Evolutionary conservation across 2,113 vertebrate genomes (phyloP).

Genomic region (Cranoglanis bouderius): DNA sequence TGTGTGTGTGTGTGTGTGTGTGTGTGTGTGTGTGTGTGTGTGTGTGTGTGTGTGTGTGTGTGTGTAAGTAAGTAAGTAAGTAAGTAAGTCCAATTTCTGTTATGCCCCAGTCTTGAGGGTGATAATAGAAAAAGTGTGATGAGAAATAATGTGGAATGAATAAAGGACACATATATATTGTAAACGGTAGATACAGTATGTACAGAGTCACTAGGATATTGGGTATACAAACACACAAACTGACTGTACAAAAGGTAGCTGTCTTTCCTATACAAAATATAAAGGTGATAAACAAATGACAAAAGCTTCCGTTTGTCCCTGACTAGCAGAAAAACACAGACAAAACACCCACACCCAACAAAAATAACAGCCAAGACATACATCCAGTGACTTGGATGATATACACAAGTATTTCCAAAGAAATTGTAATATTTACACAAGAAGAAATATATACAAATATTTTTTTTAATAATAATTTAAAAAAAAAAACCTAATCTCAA

Average conservation of each 20-base stretch:
- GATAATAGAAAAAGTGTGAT: not conserved
- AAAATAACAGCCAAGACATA: not conserved
- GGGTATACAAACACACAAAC: not conserved
- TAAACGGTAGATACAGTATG: not conserved
- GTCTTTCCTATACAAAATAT: not conserved
- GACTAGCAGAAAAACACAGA: not conserved
- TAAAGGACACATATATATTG: not conserved
- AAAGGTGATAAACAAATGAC: not conserved
- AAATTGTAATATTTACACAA: not conserved
- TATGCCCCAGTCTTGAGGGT: not conserved
- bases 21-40: too few species aligned
- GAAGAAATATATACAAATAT: not conserved
- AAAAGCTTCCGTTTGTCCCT: not conserved
- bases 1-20: too few species aligned
- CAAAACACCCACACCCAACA: not conserved
- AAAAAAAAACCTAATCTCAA: not conserved
- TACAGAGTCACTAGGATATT: not conserved
- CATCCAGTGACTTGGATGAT: not conserved
- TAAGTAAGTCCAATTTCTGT: not conserved
- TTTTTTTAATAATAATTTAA: too few species aligned
- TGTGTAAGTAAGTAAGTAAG: too few species aligned
- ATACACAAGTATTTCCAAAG: not conserved
- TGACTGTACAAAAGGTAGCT: not conserved
- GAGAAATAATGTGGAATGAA: not conserved
- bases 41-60: too few species aligned